Percentiles rank a stretch among this genome's conserved stretches.
These are phyloP conservation scores for Ceramica pisi DNA, from an alignment of 2,888 invertebrate species.

Conservation along the genomic window DNA sequence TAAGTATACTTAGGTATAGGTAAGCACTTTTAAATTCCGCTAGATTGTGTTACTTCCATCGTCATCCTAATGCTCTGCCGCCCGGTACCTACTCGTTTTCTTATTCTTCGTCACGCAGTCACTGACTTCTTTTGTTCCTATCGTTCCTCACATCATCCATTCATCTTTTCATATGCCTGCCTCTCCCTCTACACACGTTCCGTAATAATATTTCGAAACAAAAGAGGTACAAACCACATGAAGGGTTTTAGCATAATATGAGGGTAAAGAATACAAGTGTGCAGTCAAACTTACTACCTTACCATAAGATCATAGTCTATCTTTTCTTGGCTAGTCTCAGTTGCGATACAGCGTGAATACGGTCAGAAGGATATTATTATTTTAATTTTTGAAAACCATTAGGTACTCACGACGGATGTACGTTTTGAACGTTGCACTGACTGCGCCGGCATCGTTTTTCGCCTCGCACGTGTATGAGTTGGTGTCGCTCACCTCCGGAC, in stretches of 20 bases:
- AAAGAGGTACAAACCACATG: background rate
- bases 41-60: background rate
- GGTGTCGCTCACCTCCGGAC: conserved; percentile 27
- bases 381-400: no score
- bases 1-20: no score
- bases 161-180: background rate
- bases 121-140: background rate
- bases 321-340: conserved; percentile 5
- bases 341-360: background rate
- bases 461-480: conserved; percentile 38
- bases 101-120: no score
- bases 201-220: background rate
- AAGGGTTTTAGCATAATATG: background rate
- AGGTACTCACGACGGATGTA: conserved; percentile 38
- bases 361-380: no score
- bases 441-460: conserved; percentile 22
- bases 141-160: background rate
- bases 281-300: background rate
- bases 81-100: background rate
- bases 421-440: conserved; percentile 10
- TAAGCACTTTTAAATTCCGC: background rate
- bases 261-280: background rate
- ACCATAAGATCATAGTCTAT: background rate
- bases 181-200: background rate
- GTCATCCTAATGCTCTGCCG: background rate